Base-by-base conservation (phyloP, 2,797 vertebrate genomes). In the Chelon labrosus region DNA sequence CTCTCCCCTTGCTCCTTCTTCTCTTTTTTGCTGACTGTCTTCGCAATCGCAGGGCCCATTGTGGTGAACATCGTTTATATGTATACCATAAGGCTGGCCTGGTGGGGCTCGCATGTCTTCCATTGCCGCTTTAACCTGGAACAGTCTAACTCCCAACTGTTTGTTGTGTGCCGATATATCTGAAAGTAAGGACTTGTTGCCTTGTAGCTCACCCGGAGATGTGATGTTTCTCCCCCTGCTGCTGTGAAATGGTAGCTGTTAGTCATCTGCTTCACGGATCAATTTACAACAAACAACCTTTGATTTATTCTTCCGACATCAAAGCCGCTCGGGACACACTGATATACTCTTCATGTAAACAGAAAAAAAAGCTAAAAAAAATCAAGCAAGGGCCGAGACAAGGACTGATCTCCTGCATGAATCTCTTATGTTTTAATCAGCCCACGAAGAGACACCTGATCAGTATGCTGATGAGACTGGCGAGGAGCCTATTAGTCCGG, bases 21-120 rank as follows among this genome's bases (percentile, higher is more conserved):
- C 76, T 90, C 85, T 85, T 89, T 83, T 11, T 25, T 52, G 88
- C 87, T 92, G 78, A 88, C 72, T 92, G 88, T 91, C 85, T 27
- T 91, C 16, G 84, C 89, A 87, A 89, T 88, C 1, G 89, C 89
- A 91, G 90, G 87, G 87, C 90, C 84, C 90, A 90, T 93, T 86
- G 89, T 89, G 86, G 90, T 90, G 90, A 89, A 90, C 92, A 92
- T 90, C 73, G 83, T 93, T 88, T 91, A 77, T 91, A 79, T 92
- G 91, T 93, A 81, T 86, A 80, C 80, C 91, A 90, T 92, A 71
- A 88, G 85, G 85, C 86, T 82, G 89, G 87, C 85, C 80, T 74
- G 69, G 53, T 79, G 71, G 67, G 55, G 76, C 84, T 80, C 68
- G 79, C 84, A 84, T 89, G 86, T 90, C 81, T 89, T 78, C 76